Evolutionary conservation across 1,140 invertebrate species (phyloP).

Genomic region (Acromyrmex echinatior): DNA sequence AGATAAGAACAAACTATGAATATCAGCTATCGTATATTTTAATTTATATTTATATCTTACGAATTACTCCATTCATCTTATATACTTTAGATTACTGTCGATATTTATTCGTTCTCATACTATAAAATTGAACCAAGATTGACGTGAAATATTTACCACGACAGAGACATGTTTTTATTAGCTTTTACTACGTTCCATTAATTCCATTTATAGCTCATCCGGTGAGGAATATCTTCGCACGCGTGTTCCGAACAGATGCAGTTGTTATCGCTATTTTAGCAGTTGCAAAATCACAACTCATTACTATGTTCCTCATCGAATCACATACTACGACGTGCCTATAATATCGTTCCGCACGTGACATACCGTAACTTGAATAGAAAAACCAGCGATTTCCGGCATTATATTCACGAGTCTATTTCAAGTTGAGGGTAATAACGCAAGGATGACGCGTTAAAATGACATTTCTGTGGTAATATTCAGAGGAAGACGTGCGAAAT

Average conservation of each 20-base stretch:
- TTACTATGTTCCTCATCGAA: slow-evolving; percentile 44
- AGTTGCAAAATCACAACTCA: slow-evolving; percentile 41
- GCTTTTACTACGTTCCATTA: slow-evolving; percentile 16
- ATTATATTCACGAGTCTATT: slow-evolving; percentile 39
- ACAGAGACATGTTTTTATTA: not conserved
- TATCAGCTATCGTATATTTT: not conserved
- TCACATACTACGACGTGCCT: slow-evolving; percentile 49
- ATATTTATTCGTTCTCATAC: not conserved
- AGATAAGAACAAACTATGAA: no score
- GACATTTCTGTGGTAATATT: slow-evolving; percentile 13
- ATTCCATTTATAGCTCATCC: slow-evolving; percentile 39
- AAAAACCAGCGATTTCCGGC: slow-evolving; percentile 52
- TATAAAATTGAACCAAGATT: slow-evolving; percentile 4
- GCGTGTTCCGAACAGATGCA: slow-evolving; percentile 40
- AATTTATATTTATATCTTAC: slow-evolving; percentile 10
- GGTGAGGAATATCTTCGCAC: slow-evolving; percentile 13
- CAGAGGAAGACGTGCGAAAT: not conserved
- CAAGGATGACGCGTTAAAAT: slow-evolving; percentile 43
- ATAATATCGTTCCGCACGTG: slow-evolving; percentile 50
- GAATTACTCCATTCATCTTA: not conserved
- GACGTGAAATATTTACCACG: not conserved
- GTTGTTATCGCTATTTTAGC: slow-evolving; percentile 46
- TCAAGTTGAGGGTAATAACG: slow-evolving; percentile 21
- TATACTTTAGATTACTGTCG: not conserved
- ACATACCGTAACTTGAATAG: slow-evolving; percentile 56